Base-by-base conservation (phyloP, 2,888 invertebrate genomes). In the Ophonus ardosiacus region DNA sequence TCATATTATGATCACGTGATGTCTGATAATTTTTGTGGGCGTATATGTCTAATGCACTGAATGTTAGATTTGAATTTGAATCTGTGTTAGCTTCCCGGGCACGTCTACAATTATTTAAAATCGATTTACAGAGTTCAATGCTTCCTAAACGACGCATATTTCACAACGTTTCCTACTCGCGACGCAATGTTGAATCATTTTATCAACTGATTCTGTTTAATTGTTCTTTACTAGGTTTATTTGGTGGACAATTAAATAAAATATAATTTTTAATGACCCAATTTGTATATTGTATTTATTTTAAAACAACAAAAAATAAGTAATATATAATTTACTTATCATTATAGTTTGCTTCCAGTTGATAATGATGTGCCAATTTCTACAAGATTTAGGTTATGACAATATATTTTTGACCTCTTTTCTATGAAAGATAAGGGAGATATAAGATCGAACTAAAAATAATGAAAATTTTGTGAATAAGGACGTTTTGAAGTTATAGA, bases 71-170 rank as follows among this genome's bases (percentile, higher is more conserved):
- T 31, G 68, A 68, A 68, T 68, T 68, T 68, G 38, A 68, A 38
- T 68, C 68, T 63, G 21, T 8, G 10, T 68, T 68, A 63, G 68
- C 15, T 15, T 68, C 38, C 68, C 68, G n/a, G 15, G 38, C 68
- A 38, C 68, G 15, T 24, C 43, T 10, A 5, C 24, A 68, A 68
- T 68, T 68, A 38, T 68, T 63, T 31, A 68, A 68, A 68, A 68
- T 68, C 68, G 68, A 68, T 68, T 68, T 38, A 40, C 38, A 38
- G 68, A 68, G 68, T 68, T 68, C 68, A 68, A 38, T 68, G 68
- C 31, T 68, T 68, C 68, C 68, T 68, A 38, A 68, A 68, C 38
- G 6, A 7, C n/a, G 68, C n/a, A 24, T 21, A 63, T 63, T 63
- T 63, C 63, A n/a, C 68, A 38, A 68, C 31, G 68, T 68, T 68